Evolutionary conservation across 2,888 invertebrate genomes (phyloP), one percentile per base, ranked within the genome.

Genomic region (Eilema griseolum): DNA sequence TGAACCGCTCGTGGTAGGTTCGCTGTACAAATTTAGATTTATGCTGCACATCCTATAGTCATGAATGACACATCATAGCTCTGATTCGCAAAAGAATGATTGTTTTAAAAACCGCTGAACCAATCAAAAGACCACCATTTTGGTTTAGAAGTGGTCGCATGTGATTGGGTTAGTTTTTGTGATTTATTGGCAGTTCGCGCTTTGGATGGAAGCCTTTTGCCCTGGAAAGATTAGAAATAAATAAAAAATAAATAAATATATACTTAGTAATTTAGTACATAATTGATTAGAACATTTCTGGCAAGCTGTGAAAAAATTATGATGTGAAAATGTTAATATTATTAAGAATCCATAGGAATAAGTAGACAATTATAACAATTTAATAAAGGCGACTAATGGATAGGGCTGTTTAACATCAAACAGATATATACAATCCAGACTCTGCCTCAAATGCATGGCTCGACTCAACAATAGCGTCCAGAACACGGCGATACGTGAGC

Each of bases 161-260:
- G 79, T 66, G 10, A 26, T 61, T 81, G 61, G 12, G 84, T 83
- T 75, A 88, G 60, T 79, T 83, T 88, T 80, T 90, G 85, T 72
- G 85, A 84, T 81, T 88, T 87, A 76, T 82, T 80, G 77, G 80
- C 74, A 61, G 76, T 83, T 57, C 77, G 84, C 68, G 83, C 87
- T 41, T 73, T 77, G 23, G 74, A 12, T 69, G 85, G 66, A 74
- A 79, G 90, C 86, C 85, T 80, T 88, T 88, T 91, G 56, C 85
- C 88, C 93, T 93, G 93, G 28, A 93, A 92, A 89, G 74, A 81
- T 74, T 76, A 83, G 77, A 73, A 64, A 57, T 59, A 24, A 20
- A 41, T 56, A 37, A 72, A 69, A n/a, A 64, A 67, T 63, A 73
- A 20, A 70, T 68, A 61, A 66, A 28, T 60, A 67, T 8, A 66